These are phyloP conservation scores for Neopipo cinnamomea DNA, from an alignment of 2,113 vertebrate genomes.

Conservation along the genomic window DNA sequence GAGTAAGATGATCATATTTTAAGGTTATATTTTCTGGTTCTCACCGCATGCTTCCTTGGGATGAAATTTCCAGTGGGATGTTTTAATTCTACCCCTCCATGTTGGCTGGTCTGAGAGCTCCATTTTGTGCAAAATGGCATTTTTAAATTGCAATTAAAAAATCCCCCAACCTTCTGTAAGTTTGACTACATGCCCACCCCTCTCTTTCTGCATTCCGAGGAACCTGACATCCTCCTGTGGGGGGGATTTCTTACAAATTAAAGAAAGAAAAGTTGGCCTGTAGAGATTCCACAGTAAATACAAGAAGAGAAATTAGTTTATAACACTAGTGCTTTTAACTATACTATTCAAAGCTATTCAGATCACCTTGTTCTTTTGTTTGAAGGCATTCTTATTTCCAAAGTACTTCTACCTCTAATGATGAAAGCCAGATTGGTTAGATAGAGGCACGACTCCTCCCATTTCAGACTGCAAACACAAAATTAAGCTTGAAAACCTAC, in stretches of 20 bases:
- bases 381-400: background rate
- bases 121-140: background rate
- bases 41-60: background rate
- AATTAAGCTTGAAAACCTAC: background rate
- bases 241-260: background rate
- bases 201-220: background rate
- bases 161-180: conserved; percentile 19
- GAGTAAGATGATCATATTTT: conserved; percentile 21
- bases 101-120: background rate
- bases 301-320: conserved; percentile 10
- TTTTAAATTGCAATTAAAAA: conserved; percentile 53
- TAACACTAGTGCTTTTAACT: background rate
- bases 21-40: conserved; percentile 29
- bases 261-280: background rate
- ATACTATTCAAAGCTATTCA: background rate
- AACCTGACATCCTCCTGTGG: conserved; percentile 1
- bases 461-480: conserved; percentile 1
- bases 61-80: background rate
- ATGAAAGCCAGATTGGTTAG: background rate
- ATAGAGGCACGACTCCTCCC: background rate
- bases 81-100: conserved; percentile 10
- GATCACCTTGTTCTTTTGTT: conserved; percentile 14
- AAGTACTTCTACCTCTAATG: background rate
- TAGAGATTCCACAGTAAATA: background rate
- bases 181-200: conserved; percentile 11